These are phyloP conservation scores for Phyto melanocephala DNA, from an alignment of 2,888 invertebrate species.

Conservation along the genomic window DNA sequence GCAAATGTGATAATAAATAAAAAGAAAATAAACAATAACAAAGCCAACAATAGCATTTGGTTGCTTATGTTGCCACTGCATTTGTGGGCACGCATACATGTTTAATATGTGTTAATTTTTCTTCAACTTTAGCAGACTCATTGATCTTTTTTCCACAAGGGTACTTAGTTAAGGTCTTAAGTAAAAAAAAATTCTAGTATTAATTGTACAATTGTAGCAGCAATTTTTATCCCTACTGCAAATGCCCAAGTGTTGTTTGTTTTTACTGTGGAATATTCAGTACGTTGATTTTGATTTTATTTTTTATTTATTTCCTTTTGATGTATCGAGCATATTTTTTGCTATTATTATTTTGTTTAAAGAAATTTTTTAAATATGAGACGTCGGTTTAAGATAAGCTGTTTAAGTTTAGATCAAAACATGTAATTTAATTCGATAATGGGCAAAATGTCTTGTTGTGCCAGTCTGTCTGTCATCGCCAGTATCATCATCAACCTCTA, in stretches of 20 bases:
- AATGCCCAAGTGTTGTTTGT: not conserved
- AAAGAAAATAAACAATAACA: not conserved
- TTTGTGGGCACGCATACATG: not conserved
- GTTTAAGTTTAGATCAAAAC: not conserved
- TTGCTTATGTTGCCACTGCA: not conserved
- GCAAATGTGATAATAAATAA: slow-evolving; percentile 12
- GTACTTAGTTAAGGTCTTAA: not conserved
- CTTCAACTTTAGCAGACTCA: not conserved
- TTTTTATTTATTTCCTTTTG: not conserved
- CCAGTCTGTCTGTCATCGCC: not conserved
- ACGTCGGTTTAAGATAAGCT: not conserved
- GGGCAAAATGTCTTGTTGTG: not conserved
- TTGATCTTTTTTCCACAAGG: not conserved
- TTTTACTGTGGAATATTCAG: slow-evolving; percentile 18
- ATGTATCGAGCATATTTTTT: no score
- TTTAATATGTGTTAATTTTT: not conserved
- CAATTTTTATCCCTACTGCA: not conserved
- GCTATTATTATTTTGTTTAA: not conserved
- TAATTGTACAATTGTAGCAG: not conserved
- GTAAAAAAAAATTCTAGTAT: no score
- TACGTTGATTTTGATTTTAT: not conserved
- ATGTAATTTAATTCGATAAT: slow-evolving; percentile 40
- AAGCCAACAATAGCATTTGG: not conserved
- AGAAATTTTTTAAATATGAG: slow-evolving; percentile 17
- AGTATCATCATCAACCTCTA: not conserved